A percentile compares a stretch with the other conserved stretches of the same genome.
These are phyloP conservation scores for Hydractinia echinata DNA, from an alignment of 30 jellyfish, hydroid and myxozoan genomes.

Conservation along the genomic window DNA sequence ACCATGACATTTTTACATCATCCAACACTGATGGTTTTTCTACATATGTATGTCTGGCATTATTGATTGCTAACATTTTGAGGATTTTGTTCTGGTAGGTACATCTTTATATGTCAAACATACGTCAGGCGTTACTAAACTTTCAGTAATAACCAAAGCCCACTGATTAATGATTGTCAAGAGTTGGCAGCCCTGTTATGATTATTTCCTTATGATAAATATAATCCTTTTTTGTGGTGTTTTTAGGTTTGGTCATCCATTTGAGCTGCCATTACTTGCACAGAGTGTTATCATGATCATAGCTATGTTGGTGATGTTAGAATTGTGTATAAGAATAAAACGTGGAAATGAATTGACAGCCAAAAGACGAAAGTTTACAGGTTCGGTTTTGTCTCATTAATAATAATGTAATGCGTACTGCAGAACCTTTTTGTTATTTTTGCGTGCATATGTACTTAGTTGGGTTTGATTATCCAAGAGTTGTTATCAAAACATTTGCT, in stretches of 20 bases:
- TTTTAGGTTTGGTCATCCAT: conserved; percentile 95
- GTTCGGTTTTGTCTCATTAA: not conserved
- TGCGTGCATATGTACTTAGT: no score
- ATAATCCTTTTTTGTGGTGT: not conserved
- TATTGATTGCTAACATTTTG: conserved; percentile 74
- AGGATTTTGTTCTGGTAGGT: conserved; percentile 86
- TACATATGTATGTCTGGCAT: conserved; percentile 85
- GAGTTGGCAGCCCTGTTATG: no score
- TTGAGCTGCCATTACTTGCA: conserved; percentile 84
- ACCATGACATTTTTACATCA: conserved; percentile 63
- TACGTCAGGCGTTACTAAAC: not conserved
- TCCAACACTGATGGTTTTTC: conserved; percentile 81
- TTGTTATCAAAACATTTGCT: no score
- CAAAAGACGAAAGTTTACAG: conserved; percentile 52
- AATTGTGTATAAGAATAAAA: conserved; percentile 72
- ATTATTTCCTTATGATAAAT: no score
- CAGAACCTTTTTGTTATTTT: no score
- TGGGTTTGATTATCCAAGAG: no score
- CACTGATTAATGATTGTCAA: not conserved
- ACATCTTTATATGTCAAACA: not conserved
- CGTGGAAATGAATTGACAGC: conserved; percentile 83
- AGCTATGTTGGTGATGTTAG: conserved; percentile 88
- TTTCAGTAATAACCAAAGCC: not conserved
- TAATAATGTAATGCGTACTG: no score
- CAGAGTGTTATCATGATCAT: conserved; percentile 88